Evolutionary conservation across 2,797 vertebrate genomes (phyloP), one percentile per base, ranked within the genome.

Genomic region (Aphelocoma californica): DNA sequence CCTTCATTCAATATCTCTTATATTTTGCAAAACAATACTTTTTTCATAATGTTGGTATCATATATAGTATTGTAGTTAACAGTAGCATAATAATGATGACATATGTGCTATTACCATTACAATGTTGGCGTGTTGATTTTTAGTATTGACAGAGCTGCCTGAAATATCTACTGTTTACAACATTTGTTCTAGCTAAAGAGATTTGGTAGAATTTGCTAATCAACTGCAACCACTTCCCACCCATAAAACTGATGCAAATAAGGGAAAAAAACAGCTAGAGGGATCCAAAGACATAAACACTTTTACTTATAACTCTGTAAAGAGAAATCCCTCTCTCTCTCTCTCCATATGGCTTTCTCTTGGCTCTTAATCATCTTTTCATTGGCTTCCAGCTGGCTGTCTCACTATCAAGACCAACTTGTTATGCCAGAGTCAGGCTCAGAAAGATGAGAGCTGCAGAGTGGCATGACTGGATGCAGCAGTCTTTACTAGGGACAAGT

Each of bases 261-360:
- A 64, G 38, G 14, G 3, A 65, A 78, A 95, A 95, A 96, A 88
- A 18, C 62, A 85, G 74, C 64, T 90, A 84, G 84, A 45, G 36
- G 64, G 67, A 92, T 95, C 71, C 91, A 94, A 94, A 96, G 96
- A 93, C 85, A 91, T 88, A 96, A 96, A 95, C 94, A 94, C 91
- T 96, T 97, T 94, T 84, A 94, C 95, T 96, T 93, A 60, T 74
- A 96, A 95, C 56, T 95, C 80, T 70, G 58, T 72, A 92, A 90
- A 91, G 94, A 96, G 94, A 97, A 96, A 96, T 85, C 83, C 95
- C 85, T 84, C 93, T 95, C 93, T 94, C 36, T 36, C 36, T 36
- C 87, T 93, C 90, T 90, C 96, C 95, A 95, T 96, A 95, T 96
- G 96, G 81, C 94, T 96, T 88, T 90, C 38, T 96, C 94, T 97